Base-by-base conservation (phyloP, 2,113 vertebrate species). In the Recurvirostra avosetta region DNA sequence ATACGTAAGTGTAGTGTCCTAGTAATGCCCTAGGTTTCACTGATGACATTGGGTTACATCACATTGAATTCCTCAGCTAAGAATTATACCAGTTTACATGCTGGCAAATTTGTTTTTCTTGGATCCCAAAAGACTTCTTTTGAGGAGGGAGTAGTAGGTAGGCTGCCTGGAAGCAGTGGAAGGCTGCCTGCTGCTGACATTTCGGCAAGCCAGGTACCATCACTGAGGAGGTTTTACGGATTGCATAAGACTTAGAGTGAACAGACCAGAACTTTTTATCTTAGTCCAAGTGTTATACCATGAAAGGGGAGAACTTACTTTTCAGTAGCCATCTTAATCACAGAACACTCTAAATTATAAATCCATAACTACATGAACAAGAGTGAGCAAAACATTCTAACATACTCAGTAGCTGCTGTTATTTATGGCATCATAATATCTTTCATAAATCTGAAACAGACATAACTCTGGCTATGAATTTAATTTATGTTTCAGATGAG, bases 61-160 rank as follows among this genome's bases (percentile, higher is more conserved):
- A 68, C 53, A 59, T 5, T 61, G 75, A 72, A 83, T 80, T 93
- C 67, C 94, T 62, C 79, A 11, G 47, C 66, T 90, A 55, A 96
- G 94, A 93, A 32, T 81, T 6, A 5, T 47, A 61, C 50, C 45
- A 45, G 25, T 86, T 94, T 88, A 29, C 18, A 15, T 53, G 61
- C 93, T 94, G 38, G 88, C 70, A 76, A 32, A 71, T 86, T 87
- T 94, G 66, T 88, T 94, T 89, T 93, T 87, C 66, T 97, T 96
- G 86, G 79, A 92, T 87, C 68, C 53, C 26, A 49, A 52, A 90
- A 43, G 49, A 30, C 30, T 5, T 45, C 59, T 90, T 83, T 63
- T 63, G 40, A 88, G 66, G 36, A 80, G 61, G 15, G 65, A 87
- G 32, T 82, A 38, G 63, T 30, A 75, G 84, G 55, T 78, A 78